Conservation (phyloP, 2,113 vertebrate species). For the Dicrurus megarhynchus region DNA sequence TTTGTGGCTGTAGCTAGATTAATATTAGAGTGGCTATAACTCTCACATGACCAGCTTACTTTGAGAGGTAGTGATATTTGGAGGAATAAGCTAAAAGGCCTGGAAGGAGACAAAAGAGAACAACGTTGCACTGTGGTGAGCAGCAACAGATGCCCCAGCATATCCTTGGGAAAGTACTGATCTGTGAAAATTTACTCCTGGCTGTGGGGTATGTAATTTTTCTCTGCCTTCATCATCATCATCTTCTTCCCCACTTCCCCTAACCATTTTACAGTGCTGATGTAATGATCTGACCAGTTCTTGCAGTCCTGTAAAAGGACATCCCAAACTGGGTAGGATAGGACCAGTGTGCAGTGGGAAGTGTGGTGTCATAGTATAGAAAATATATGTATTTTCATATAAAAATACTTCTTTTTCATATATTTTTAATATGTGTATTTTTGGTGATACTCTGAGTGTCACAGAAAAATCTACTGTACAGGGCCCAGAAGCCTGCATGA, state of each 20-base stretch:
- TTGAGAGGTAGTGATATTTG: not conserved
- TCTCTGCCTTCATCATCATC: not conserved
- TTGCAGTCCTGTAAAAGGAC: not conserved
- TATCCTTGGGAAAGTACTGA: not conserved
- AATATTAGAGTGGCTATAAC: not conserved
- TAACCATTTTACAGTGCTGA: not conserved
- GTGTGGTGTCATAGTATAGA: not conserved
- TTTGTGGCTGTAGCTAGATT: not conserved
- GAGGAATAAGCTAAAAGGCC: not conserved
- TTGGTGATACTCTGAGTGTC: not conserved
- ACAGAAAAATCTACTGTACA: not conserved
- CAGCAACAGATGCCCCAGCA: not conserved
- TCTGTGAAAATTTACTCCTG: not conserved
- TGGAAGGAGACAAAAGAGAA: not conserved
- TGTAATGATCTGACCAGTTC: not conserved
- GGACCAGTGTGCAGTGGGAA: not conserved
- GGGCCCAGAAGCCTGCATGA: not conserved
- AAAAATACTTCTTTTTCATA: not conserved
- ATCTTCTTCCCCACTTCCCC: not conserved
- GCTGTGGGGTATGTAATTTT: not conserved
- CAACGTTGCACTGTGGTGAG: not conserved
- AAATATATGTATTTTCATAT: not conserved
- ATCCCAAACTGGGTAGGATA: not conserved
- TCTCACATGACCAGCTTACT: not conserved
- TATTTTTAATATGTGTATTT: not conserved